phyloP scores from a whole-genome alignment of 23 tunicate genomes.

The Ascidia mentula region DNA sequence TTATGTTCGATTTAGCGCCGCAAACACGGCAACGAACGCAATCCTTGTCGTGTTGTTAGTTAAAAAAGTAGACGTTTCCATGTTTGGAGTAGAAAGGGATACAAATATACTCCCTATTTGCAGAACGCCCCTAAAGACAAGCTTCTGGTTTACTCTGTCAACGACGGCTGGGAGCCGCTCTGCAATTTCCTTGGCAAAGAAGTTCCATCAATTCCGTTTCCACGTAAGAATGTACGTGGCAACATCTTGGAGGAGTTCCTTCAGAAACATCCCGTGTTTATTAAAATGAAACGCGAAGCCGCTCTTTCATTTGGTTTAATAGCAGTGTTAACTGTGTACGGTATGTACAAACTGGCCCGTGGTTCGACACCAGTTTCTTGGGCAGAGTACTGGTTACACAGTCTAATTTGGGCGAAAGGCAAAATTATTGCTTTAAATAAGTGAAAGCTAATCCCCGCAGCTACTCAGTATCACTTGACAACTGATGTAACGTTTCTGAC shows the following conservation, averaged over 20 bases:
- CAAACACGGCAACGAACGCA: too few relatives aligned
- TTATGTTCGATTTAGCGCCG: too few relatives aligned
- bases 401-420: too few relatives aligned
- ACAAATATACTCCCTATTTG: too few relatives aligned
- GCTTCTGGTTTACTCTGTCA: not conserved
- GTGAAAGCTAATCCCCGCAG: too few relatives aligned
- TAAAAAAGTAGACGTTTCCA: too few relatives aligned
- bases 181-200: not conserved
- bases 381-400: not conserved
- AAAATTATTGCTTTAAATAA: too few relatives aligned
- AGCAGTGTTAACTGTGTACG: not conserved
- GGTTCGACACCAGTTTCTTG: not conserved
- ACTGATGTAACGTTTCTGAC: too few relatives aligned
- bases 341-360: not conserved
- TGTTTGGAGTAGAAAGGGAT: too few relatives aligned
- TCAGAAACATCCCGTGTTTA: not conserved
- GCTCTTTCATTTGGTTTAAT: not conserved
- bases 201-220: not conserved
- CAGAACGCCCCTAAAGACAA: not conserved
- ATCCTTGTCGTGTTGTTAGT: too few relatives aligned
- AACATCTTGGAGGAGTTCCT: not conserved
- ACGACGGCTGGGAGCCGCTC: not conserved
- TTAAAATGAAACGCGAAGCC: not conserved
- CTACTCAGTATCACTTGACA: too few relatives aligned
- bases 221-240: constrained; percentile 1